phyloP scores from a whole-genome alignment of 2,113 vertebrate genomes.

The Nyctereutes procyonoides region DNA sequence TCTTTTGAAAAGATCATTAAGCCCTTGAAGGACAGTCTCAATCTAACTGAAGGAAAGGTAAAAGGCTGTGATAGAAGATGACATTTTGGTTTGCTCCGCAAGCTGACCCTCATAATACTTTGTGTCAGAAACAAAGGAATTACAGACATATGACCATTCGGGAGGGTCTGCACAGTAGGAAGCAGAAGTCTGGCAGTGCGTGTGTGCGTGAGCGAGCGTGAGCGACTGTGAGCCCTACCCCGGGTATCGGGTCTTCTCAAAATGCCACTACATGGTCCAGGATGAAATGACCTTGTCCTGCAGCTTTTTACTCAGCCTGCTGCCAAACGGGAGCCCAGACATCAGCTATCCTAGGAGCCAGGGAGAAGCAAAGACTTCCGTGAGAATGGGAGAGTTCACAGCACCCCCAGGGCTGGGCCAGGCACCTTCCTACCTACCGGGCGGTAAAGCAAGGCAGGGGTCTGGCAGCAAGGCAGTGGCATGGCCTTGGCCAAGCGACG shows the following conservation, averaged over 20 bases:
- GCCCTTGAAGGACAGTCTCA: background rate
- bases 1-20: background rate
- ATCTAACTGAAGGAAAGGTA: conserved; percentile 9
- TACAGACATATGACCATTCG: background rate
- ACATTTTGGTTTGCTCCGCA: background rate
- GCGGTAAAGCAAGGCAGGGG: background rate
- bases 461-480: background rate
- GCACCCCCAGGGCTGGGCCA: background rate
- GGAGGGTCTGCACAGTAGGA: background rate
- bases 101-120: background rate
- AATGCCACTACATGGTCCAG: background rate
- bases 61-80: background rate
- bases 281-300: background rate
- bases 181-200: background rate
- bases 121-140: background rate
- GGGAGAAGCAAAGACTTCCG: background rate
- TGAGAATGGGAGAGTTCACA: background rate
- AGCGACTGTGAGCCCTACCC: background rate
- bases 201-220: background rate
- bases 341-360: background rate
- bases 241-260: background rate
- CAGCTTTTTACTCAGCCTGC: background rate
- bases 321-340: background rate
- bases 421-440: background rate
- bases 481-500: background rate